Conservation (phyloP, 2,797 vertebrate species). For the Tapera naevia region DNA sequence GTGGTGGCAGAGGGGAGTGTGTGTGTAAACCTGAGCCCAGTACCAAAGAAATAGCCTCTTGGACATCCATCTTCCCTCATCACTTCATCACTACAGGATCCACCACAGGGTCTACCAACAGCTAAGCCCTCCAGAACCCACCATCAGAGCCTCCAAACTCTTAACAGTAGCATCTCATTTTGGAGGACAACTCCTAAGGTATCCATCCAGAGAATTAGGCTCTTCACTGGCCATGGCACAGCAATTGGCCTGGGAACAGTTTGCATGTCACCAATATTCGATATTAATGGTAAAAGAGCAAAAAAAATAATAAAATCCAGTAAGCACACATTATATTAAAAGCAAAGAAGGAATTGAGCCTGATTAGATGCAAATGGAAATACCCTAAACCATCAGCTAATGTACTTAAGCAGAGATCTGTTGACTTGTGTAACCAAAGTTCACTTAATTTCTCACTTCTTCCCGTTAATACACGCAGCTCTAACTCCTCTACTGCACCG, state of each 20-base stretch:
- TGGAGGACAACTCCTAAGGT: neutral
- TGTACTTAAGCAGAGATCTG: conserved; percentile 19
- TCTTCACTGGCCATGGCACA: neutral
- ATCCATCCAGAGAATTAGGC: neutral
- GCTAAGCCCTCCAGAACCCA: neutral
- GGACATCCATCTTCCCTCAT: neutral
- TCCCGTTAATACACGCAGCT: neutral
- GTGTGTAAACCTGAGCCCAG: neutral
- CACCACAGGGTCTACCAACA: neutral
- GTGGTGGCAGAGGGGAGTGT: neutral
- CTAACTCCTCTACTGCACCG: neutral
- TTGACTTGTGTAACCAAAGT: conserved; percentile 31
- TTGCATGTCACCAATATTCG: neutral
- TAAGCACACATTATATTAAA: neutral
- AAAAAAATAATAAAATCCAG: neutral
- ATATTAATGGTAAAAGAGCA: neutral
- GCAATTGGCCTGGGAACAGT: neutral
- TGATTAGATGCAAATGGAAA: conserved; percentile 1
- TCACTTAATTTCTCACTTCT: conserved; percentile 17
- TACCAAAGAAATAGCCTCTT: neutral
- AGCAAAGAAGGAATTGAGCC: neutral
- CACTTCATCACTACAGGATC: neutral
- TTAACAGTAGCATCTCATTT: neutral
- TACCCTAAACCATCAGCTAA: neutral
- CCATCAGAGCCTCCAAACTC: neutral